Base-by-base conservation (phyloP, 2,797 vertebrate species). In the Coendou prehensilis region DNA sequence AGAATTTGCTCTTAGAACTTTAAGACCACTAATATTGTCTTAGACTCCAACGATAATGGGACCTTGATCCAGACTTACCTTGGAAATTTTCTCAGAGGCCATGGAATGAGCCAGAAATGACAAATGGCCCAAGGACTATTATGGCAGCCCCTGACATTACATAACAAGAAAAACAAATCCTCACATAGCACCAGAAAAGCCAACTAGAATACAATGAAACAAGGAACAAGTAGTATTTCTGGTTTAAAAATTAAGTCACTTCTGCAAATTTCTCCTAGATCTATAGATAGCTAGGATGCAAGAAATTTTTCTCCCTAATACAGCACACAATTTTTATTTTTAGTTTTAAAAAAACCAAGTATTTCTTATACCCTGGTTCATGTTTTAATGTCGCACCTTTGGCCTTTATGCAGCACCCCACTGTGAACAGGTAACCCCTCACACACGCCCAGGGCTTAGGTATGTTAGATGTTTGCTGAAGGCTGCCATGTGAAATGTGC, bases 201-300 rank as follows among this genome's bases (percentile, higher is more conserved):
- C 45, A 73, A 47, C 75, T 64, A 23, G 14, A 88, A 85, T 37
- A 87, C 56, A 63, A 11, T 4, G 59, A 76, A 91, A 82, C 23
- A 57, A 57, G 20, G 7, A 89, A 78, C 37, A 47, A 85, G 41
- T 10, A 52, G 8, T 18, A 13, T 59, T 80, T 78, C 57, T 95
- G 45, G 4, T 54, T 93, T 54, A 82, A 95, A 87, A 92, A 57
- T 69, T 10, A 82, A 84, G 54, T 47, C 33, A 56, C 23, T 85
- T 30, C 56, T 45, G 17, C 5, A 78, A 54, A 93, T 85, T 56
- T 59, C 28, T 2, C 41, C 28, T 71, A 13, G 9, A n/a, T 57
- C 67, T 93, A 22, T 57, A 33, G 37, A n/a, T 4, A 92, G 50
- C 18, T 41, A 88, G 5, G 9, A 17, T 26, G 76, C 79, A 78